Conservation (phyloP, 2,113 vertebrate species). For the Pica pica region DNA sequence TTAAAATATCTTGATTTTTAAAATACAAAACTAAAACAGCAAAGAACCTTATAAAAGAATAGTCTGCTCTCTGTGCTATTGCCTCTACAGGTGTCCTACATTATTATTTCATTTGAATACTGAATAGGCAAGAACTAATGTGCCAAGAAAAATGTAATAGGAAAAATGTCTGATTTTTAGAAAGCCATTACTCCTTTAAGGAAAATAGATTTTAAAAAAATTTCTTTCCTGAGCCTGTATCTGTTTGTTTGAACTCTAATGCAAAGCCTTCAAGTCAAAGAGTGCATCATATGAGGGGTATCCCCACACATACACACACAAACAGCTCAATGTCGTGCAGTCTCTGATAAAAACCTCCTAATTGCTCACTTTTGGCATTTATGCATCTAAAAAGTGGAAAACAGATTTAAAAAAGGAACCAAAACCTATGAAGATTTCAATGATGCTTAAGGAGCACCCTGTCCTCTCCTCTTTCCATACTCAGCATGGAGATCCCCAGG, state of each 20-base stretch:
- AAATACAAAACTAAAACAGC: background rate
- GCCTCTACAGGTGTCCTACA: background rate
- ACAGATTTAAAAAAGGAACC: background rate
- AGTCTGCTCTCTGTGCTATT: background rate
- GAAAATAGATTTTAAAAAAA: background rate
- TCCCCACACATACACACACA: background rate
- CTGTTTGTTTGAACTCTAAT: background rate
- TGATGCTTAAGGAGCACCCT: background rate
- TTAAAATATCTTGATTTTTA: background rate
- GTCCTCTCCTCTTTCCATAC: background rate
- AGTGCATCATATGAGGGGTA: background rate
- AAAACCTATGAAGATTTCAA: background rate
- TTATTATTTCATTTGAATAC: background rate
- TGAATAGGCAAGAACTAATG: background rate
- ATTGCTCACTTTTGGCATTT: background rate
- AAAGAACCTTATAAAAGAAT: background rate
- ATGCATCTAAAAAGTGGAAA: background rate
- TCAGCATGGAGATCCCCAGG: background rate
- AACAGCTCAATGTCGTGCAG: background rate
- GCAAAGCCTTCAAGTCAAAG: background rate
- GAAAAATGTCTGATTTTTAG: background rate
- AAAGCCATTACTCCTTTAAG: background rate
- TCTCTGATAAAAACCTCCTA: background rate
- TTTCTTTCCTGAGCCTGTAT: background rate
- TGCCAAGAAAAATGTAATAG: background rate